Conservation (phyloP, 2,888 invertebrate species). For the Orgyia antiqua region DNA sequence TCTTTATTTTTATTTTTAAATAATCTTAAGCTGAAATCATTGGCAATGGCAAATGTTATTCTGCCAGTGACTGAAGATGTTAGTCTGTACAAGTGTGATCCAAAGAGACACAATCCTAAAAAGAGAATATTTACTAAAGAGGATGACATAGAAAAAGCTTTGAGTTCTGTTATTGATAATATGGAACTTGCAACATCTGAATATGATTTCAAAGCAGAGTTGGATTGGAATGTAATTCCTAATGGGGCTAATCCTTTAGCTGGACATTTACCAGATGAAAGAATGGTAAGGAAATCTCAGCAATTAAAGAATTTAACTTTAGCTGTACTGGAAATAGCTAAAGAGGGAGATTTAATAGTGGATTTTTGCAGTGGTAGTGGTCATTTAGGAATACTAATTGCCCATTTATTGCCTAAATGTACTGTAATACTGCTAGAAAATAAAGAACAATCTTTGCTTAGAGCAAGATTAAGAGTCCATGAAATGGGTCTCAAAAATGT, state of each 20-base stretch:
- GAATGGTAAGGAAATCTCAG: conserved; percentile 87
- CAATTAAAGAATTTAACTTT: conserved; percentile 91
- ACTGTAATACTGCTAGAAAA: conserved; percentile 92
- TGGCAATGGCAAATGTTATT: conserved; percentile 27
- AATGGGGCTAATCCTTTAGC: conserved; percentile 85
- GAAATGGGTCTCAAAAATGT: conserved; percentile 85
- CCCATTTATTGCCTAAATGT: conserved; percentile 87
- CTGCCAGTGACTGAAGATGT: conserved; percentile 75
- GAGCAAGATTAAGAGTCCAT: conserved; percentile 84
- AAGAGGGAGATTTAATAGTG: conserved; percentile 84
- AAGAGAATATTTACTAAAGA: conserved; percentile 87
- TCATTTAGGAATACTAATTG: conserved; percentile 92
- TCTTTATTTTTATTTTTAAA: conserved; percentile 23
- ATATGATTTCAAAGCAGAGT: conserved; percentile 36
- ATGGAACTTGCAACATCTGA: conserved; percentile 56
- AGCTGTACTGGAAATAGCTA: conserved; percentile 85
- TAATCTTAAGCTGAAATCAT: conserved; percentile 18
- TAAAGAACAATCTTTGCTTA: conserved; percentile 89
- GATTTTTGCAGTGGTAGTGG: conserved; percentile 98
- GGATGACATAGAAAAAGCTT: conserved; percentile 82
- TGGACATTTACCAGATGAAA: conserved; percentile 86
- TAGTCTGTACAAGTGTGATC: conserved; percentile 88
- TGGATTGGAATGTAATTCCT: conserved; percentile 86
- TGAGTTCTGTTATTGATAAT: conserved; percentile 57
- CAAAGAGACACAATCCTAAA: conserved; percentile 85